A percentile compares a stretch with the other conserved stretches of the same genome.
These are phyloP conservation scores for Lateolabrax maculatus DNA, from an alignment of 2,797 vertebrate species.

Conservation along the genomic window DNA sequence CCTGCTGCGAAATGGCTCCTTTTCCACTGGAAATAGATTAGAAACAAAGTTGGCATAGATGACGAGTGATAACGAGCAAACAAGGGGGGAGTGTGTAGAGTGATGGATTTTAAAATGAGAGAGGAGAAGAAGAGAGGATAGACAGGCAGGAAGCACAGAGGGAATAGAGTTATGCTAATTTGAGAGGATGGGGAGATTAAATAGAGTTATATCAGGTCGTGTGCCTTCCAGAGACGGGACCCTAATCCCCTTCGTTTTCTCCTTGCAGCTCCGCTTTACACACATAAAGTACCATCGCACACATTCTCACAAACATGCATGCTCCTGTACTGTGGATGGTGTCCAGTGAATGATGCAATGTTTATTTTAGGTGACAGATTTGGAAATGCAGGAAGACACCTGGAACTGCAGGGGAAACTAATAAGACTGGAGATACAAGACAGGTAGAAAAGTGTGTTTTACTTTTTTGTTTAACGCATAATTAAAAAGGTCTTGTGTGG, in stretches of 20 bases:
- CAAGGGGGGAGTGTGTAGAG: neutral
- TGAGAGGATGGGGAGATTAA: slow-evolving; percentile 58
- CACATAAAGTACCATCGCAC: slow-evolving; percentile 10
- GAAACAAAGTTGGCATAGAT: slow-evolving; percentile 52
- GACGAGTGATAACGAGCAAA: slow-evolving; percentile 37
- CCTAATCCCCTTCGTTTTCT: slow-evolving; percentile 48
- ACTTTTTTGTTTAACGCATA: neutral
- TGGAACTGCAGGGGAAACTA: slow-evolving; percentile 24
- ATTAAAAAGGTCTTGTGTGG: neutral
- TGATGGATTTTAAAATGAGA: slow-evolving; percentile 22
- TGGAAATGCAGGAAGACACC: slow-evolving; percentile 37
- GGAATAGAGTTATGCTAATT: slow-evolving; percentile 60
- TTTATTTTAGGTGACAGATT: slow-evolving; percentile 35
- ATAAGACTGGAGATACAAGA: neutral
- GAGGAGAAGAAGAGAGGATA: slow-evolving; percentile 17
- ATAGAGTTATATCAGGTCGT: slow-evolving; percentile 49
- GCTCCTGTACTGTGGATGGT: slow-evolving; percentile 4
- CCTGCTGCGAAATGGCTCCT: slow-evolving; percentile 43
- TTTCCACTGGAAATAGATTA: slow-evolving; percentile 63
- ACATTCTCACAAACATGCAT: slow-evolving; percentile 3
- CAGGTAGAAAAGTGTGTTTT: neutral
- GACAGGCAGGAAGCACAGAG: slow-evolving; percentile 22
- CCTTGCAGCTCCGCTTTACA: slow-evolving; percentile 15
- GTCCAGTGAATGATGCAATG: slow-evolving; percentile 3
- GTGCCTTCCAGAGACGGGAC: slow-evolving; percentile 52